These are phyloP conservation scores for Parasteatoda tepidariorum DNA, from an alignment of 1,140 invertebrate genomes.

Conservation along the genomic window DNA sequence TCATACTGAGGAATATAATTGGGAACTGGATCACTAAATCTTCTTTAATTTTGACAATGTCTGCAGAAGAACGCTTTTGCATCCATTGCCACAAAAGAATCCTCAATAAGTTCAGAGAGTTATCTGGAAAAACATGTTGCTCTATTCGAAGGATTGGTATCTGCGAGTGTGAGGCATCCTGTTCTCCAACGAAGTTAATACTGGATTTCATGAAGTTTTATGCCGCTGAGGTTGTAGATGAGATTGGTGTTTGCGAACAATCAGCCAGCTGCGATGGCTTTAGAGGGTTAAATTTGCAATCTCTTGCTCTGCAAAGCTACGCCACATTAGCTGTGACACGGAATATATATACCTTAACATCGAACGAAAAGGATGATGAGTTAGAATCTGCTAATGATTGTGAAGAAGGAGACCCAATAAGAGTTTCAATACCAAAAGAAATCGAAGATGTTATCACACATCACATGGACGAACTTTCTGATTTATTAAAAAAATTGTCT, in stretches of 20 bases:
- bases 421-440: conserved; percentile 30
- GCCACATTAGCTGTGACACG: conserved; percentile 29
- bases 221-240: not conserved
- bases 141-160: not conserved
- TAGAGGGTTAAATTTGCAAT: conserved; percentile 33
- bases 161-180: not conserved
- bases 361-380: not conserved
- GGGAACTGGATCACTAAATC: conserved; percentile 18
- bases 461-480: not conserved
- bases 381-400: not conserved
- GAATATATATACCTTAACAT: not conserved
- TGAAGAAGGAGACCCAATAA: conserved; percentile 42
- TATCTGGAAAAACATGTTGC: not conserved
- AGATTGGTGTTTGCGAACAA: not conserved
- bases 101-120: not conserved
- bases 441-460: conserved; percentile 11
- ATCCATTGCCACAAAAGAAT: conserved; percentile 4
- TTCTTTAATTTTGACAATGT: conserved; percentile 9
- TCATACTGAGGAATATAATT: not conserved
- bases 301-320: conserved; percentile 21
- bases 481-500: not conserved
- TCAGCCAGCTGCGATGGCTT: conserved; percentile 15
- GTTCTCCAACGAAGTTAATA: conserved; percentile 37
- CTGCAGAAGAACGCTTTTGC: conserved; percentile 6
- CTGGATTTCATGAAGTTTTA: conserved; percentile 40